Evolutionary conservation across 2,113 vertebrate genomes (phyloP).

Genomic region (Neoarius graeffei): DNA sequence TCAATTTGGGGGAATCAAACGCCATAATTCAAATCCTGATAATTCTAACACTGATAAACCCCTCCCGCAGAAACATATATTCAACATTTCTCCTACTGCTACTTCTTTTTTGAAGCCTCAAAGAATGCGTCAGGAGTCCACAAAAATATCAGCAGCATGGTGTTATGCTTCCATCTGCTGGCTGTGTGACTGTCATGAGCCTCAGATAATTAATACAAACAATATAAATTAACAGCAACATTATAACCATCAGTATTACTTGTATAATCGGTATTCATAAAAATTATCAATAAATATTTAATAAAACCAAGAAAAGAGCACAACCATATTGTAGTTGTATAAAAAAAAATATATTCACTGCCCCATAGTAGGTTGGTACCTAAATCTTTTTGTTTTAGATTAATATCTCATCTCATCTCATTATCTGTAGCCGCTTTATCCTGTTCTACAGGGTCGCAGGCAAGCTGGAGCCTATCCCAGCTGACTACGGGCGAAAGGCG

Average conservation of each 20-base stretch:
- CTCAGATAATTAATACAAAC: background rate
- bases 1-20: background rate
- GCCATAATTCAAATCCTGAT: background rate
- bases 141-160: background rate
- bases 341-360: too few relatives aligned
- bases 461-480: too few relatives aligned
- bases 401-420: too few relatives aligned
- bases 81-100: background rate
- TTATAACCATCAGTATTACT: background rate
- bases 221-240: background rate
- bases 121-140: background rate
- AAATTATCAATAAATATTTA: background rate
- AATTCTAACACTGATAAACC: background rate
- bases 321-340: background rate
- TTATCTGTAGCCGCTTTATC: too few relatives aligned
- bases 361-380: background rate
- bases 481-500: too few relatives aligned
- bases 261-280: background rate
- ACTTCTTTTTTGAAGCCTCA: background rate
- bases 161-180: conserved; percentile 22
- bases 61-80: background rate
- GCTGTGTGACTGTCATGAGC: background rate
- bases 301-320: background rate
- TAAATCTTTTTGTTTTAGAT: background rate
- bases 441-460: too few relatives aligned